These are phyloP conservation scores for Monodelphis domestica DNA, from an alignment of 2,797 vertebrate species.

Conservation along the genomic window DNA sequence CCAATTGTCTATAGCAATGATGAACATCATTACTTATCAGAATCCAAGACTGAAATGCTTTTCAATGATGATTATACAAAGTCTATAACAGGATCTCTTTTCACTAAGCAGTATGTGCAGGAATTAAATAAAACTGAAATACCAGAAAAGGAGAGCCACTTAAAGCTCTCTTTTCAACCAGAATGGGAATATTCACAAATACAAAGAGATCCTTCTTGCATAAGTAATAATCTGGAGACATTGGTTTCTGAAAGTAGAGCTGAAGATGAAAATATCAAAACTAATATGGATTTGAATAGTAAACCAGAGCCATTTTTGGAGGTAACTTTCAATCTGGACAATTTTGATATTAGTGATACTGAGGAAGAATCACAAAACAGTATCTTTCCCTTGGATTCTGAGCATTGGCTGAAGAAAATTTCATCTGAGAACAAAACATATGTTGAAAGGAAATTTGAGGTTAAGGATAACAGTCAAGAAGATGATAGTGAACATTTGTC, in stretches of 20 bases:
- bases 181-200: neutral
- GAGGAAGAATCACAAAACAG: slow-evolving; percentile 70
- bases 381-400: slow-evolving; percentile 2
- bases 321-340: slow-evolving; percentile 84
- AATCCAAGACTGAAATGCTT: slow-evolving; percentile 40
- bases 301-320: slow-evolving; percentile 71
- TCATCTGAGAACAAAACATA: no score
- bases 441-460: slow-evolving; percentile 35
- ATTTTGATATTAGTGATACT: slow-evolving; percentile 83
- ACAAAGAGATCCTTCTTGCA: neutral
- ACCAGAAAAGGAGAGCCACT: neutral
- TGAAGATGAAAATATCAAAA: slow-evolving; percentile 31
- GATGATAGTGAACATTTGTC: neutral
- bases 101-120: slow-evolving; percentile 6
- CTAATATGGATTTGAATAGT: neutral
- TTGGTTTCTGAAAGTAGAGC: neutral
- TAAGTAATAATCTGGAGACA: neutral
- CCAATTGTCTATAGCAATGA: neutral
- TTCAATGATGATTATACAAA: slow-evolving; percentile 24
- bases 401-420: neutral
- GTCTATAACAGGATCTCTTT: neutral
- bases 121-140: neutral
- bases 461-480: neutral
- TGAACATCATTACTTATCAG: slow-evolving; percentile 21
- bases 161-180: neutral